Conservation (phyloP, 2,113 vertebrate species). For the Arothron firmamentum region DNA sequence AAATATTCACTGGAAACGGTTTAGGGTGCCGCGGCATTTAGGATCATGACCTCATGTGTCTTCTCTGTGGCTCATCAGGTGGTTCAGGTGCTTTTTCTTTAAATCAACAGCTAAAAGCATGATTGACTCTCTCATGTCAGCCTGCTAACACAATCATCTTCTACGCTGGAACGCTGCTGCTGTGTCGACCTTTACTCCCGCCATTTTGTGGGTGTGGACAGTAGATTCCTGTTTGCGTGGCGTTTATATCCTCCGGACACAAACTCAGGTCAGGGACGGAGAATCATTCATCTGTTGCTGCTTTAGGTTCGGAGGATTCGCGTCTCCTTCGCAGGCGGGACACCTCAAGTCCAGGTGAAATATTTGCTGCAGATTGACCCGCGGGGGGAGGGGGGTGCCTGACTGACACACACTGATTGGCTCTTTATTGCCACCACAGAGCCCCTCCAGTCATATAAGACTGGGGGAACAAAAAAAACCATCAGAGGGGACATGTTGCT, state of each 20-base stretch:
- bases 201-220: background rate
- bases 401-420: slow-evolving; percentile 13
- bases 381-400: background rate
- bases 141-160: too few species aligned
- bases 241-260: slow-evolving; percentile 1
- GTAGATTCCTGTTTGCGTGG: background rate
- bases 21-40: too few species aligned
- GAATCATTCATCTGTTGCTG: background rate
- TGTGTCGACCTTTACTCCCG: too few species aligned
- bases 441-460: slow-evolving; percentile 22
- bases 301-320: background rate
- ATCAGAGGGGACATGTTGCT: slow-evolving; percentile 21
- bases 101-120: too few species aligned
- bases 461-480: background rate
- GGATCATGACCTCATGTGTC: background rate
- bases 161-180: too few species aligned
- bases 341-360: too few species aligned
- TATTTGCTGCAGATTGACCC: too few species aligned
- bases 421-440: background rate
- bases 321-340: slow-evolving; percentile 3
- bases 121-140: too few species aligned
- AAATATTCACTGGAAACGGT: background rate
- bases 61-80: too few species aligned
- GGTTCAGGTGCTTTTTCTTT: too few species aligned
- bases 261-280: background rate